These are phyloP conservation scores for Capitulum mitella DNA, from an alignment of 2,888 invertebrate genomes.

Conservation along the genomic window DNA sequence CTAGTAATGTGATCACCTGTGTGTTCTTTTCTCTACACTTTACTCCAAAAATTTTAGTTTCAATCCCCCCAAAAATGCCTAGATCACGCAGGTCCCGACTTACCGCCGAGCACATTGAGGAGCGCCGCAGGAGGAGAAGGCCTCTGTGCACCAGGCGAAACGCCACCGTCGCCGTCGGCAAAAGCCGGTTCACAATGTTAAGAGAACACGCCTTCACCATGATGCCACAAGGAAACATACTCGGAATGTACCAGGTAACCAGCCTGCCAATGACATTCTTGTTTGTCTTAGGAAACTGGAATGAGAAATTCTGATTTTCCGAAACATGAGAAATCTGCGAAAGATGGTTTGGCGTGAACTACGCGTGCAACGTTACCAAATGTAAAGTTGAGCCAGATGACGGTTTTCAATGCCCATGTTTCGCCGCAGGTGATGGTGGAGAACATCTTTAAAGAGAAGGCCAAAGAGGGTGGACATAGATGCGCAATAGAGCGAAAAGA, in stretches of 20 bases:
- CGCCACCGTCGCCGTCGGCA: neutral
- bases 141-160: neutral
- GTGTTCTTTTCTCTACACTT: no score
- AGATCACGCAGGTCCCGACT: neutral
- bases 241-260: conserved; percentile 13
- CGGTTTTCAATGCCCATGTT: neutral
- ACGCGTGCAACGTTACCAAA: no score
- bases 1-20: no score
- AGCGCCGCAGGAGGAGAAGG: neutral
- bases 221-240: conserved; percentile 20
- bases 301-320: no score
- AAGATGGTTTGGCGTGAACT: no score
- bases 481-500: neutral
- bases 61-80: neutral
- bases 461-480: neutral
- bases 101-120: neutral
- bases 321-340: no score
- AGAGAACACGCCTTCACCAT: conserved; percentile 13
- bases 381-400: neutral
- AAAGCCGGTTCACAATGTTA: neutral
- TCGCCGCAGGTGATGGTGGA: neutral
- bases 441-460: neutral
- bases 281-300: no score
- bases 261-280: no score
- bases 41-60: no score